phyloP scores from a whole-genome alignment of 2,888 invertebrate species.

The Emmelina monodactyla region DNA sequence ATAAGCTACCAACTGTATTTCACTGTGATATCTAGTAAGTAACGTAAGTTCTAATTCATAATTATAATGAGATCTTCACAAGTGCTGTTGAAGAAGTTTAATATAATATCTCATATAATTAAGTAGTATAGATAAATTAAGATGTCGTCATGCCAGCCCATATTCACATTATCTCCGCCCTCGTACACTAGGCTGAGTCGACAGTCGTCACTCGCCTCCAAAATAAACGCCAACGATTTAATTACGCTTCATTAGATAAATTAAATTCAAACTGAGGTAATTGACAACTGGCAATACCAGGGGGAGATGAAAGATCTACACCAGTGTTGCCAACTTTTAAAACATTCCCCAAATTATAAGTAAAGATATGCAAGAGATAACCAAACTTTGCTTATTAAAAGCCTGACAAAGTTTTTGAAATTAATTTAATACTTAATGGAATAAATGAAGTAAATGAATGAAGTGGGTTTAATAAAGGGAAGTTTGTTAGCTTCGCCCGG shows the following conservation, averaged over 20 bases:
- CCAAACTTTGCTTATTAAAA: conserved; percentile 31
- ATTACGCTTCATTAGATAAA: conserved; percentile 64
- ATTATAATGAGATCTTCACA: too few relatives aligned
- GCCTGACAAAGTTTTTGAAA: conserved; percentile 25
- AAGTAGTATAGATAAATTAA: too few relatives aligned
- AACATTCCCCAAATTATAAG: conserved; percentile 20
- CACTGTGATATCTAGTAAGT: too few relatives aligned
- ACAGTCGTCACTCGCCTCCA: not conserved
- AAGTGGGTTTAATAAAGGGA: conserved; percentile 12
- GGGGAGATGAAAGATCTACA: conserved; percentile 29
- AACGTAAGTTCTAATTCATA: too few relatives aligned
- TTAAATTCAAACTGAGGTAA: conserved; percentile 61
- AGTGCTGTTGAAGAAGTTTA: too few relatives aligned
- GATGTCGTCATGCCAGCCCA: too few relatives aligned
- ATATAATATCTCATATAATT: too few relatives aligned
- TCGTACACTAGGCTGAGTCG: too few relatives aligned
- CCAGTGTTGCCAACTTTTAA: conserved; percentile 31
- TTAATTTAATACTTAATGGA: conserved; percentile 36
- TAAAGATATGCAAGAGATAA: conserved; percentile 19
- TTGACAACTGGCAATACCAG: conserved; percentile 55
- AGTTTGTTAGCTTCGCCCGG: too few relatives aligned
- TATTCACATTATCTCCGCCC: too few relatives aligned
- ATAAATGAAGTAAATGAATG: conserved; percentile 25
- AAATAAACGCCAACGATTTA: conserved; percentile 61
- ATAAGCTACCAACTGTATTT: too few relatives aligned